Evolutionary conservation across 2,888 invertebrate species (phyloP), one percentile per base, ranked within the genome.

Genomic region (Leptinotarsa peninsularis): DNA sequence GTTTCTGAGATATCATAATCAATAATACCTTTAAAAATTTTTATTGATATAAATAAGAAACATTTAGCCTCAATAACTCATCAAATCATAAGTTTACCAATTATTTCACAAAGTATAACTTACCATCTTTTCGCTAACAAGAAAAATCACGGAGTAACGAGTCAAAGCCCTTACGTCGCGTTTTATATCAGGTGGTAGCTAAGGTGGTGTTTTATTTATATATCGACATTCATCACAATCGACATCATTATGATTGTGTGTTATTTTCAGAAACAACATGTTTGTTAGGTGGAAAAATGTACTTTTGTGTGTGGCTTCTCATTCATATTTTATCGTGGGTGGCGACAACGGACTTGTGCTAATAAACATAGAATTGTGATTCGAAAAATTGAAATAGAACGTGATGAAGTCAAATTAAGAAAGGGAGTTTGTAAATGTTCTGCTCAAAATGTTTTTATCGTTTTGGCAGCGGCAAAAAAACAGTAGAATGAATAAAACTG

Each of bases 201-300:
- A 60, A 70, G 72, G 52, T 43, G 43, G 10, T 58, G 76, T 70
- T 73, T 76, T 71, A 71, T 72, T 27, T 71, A 76, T 76, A 69
- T 76, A 71, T 71, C 66, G 76, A 63, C 73, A 70, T 73, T 76
- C 76, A 71, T 76, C 71, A 56, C 70, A 33, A 70, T 21, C 58
- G 33, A 49, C 58, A 58, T 14, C 27, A 58, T 27, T 33, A 43
- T 21, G 2, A 43, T 58, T 69, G 69, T 18, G 33, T 4, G 58
- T 27, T 49, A 63, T 63, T 58, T 70, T 4, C 49, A 58, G 54
- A 58, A 70, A 70, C 60, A 70, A 70, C 58, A 52, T 15, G 68
- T 63, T 63, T 63, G 63, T 63, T 43, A 23, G 14, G 15, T 23
- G 63, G 63, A 63, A 63, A 63, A 63, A 63, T 43, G n/a, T 7